A percentile compares a stretch with the other conserved stretches of the same genome.
Evolutionary conservation across 2,797 vertebrate genomes (phyloP).

Genomic region (Thaleichthys pacificus): DNA sequence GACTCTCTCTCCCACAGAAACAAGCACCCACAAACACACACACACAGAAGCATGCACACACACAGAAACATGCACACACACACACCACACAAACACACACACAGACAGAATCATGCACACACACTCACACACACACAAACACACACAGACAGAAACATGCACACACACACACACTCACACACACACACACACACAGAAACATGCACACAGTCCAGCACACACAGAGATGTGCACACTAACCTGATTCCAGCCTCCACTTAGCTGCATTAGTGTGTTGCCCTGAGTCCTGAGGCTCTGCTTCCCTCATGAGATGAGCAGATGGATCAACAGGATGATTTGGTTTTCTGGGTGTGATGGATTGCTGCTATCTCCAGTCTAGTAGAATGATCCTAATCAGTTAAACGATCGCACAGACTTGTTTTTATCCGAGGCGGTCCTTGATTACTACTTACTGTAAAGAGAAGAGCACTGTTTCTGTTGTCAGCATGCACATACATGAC

Average conservation of each 20-base stretch:
- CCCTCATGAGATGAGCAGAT: constrained; percentile 47
- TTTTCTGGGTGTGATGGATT: constrained; percentile 38
- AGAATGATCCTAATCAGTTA: constrained; percentile 52
- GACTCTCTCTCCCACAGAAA: neutral
- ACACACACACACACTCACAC: neutral
- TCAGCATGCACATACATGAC: neutral
- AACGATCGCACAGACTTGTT: neutral
- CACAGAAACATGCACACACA: constrained; percentile 7
- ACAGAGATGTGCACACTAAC: constrained; percentile 23
- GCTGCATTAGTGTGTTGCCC: constrained; percentile 31
- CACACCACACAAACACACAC: neutral
- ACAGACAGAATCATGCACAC: neutral
- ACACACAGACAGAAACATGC: too few relatives aligned
- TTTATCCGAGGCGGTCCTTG: neutral
- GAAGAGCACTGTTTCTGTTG: neutral
- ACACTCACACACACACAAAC: neutral
- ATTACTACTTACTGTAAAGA: neutral
- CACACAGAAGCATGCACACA: neutral
- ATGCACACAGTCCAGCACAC: neutral
- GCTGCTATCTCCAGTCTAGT: constrained; percentile 38
- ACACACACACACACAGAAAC: constrained; percentile 10
- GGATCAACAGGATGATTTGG: constrained; percentile 27
- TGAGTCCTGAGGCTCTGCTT: constrained; percentile 44
- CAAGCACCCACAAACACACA: neutral
- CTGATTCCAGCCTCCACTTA: constrained; percentile 10